Evolutionary conservation across 1,140 invertebrate genomes (phyloP).

Genomic region (Augochlora pura): DNA sequence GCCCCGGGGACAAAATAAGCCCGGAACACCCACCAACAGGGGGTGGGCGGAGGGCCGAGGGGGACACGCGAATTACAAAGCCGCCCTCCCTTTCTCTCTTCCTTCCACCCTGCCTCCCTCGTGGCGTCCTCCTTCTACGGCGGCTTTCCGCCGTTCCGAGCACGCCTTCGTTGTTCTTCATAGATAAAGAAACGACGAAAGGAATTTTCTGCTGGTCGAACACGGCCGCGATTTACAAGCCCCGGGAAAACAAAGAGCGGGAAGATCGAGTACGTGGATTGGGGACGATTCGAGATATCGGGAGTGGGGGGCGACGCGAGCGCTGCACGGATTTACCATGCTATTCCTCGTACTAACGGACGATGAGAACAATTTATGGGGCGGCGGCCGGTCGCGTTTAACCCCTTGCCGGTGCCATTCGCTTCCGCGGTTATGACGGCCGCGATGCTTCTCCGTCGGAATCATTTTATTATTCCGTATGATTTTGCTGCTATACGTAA

Average conservation of each 20-base stretch:
- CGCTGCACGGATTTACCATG: not conserved
- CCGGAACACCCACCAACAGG: not conserved
- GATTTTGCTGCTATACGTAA: too few relatives aligned
- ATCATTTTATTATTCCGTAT: too few relatives aligned
- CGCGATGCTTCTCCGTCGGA: too few relatives aligned
- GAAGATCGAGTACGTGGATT: not conserved
- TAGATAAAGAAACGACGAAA: not conserved
- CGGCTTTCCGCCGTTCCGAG: too few relatives aligned
- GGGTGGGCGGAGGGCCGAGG: too few relatives aligned
- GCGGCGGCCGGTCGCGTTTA: too few relatives aligned
- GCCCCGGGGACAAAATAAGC: slow-evolving; percentile 4
- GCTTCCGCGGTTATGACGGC: too few relatives aligned
- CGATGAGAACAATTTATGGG: too few relatives aligned
- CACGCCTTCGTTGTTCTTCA: not conserved
- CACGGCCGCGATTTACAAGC: not conserved
- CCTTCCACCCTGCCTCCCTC: too few relatives aligned
- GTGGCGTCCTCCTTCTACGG: too few relatives aligned
- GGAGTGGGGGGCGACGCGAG: too few relatives aligned
- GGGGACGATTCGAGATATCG: not conserved
- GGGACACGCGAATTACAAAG: slow-evolving; percentile 7
- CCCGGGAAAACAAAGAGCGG: not conserved
- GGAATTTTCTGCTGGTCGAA: not conserved
- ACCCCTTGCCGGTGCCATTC: too few relatives aligned
- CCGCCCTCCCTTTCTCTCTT: not conserved
- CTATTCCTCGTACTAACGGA: not conserved